Evolutionary conservation across 2,888 invertebrate genomes (phyloP), one percentile per base, ranked within the genome.

Genomic region (Polyploca ridens): DNA sequence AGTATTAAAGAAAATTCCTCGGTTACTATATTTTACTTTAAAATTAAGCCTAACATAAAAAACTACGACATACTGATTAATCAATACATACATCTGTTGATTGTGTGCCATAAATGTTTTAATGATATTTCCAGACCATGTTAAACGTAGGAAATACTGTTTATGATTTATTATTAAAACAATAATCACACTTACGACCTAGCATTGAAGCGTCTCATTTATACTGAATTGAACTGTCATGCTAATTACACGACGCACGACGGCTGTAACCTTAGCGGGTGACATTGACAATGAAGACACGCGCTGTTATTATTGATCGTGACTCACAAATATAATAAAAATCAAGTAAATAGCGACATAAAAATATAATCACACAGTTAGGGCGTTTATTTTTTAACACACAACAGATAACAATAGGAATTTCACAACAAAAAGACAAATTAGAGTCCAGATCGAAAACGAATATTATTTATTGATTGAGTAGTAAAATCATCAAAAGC

Each of bases 281-380:
- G 33, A 35, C 35, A 59, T 59, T 35, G 59, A 35, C 33, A 35
- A 16, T 49, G 14, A 58, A 66, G 66, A 70, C 66, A 67, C 58
- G 66, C 66, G 65, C 27, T 19, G 33, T 41, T 49, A 68, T 33
- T 68, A 65, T 41, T 13, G 54, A 33, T 33, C 58, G 33, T 33
- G 49, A 49, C n/a, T 65, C 54, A 54, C 54, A 19, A 54, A 49
- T 49, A 49, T 49, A 16, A 49, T 27, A 27, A 27, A 65, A 10
- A 16, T 49, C 16, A 5, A 49, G 49, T 49, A 49, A 49, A 49
- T 49, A 49, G n/a, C 14, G 16, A 16, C 16, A 14, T 0, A 14
- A 8, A n/a, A n/a, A n/a, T n/a, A n/a, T 4, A 14, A 16, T 16
- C 16, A 49, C 14, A 16, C 27, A 27, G 27, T 27, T 27, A 2